phyloP scores from a whole-genome alignment of 2,888 invertebrate genomes.

The Tuta absoluta region DNA sequence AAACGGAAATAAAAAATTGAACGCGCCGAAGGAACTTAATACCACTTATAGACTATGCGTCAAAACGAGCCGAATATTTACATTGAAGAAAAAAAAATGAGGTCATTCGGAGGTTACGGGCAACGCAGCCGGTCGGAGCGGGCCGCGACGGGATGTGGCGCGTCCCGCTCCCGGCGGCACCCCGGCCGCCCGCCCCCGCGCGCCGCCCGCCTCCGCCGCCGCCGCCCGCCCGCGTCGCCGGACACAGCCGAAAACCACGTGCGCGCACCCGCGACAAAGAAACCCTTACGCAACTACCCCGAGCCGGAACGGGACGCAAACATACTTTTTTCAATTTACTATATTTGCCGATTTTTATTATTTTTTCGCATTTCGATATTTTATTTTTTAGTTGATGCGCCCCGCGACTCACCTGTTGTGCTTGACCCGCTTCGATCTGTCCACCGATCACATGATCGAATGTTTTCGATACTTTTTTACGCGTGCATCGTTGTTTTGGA shows the following conservation, averaged over 20 bases:
- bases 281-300: constrained; percentile 39
- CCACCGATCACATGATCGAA: constrained; percentile 76
- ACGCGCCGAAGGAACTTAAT: constrained; percentile 75
- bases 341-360: constrained; percentile 80
- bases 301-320: constrained; percentile 51
- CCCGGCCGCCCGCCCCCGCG: constrained; percentile 46
- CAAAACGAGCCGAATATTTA: constrained; percentile 79
- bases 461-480: constrained; percentile 65
- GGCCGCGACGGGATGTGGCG: constrained; percentile 78
- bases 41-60: constrained; percentile 80
- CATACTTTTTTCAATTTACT: constrained; percentile 80
- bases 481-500: constrained; percentile 46
- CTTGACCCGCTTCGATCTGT: constrained; percentile 79
- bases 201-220: constrained; percentile 48
- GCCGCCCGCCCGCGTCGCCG: constrained; percentile 44
- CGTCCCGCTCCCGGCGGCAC: too few species aligned
- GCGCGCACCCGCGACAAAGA: constrained; percentile 69
- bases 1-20: constrained; percentile 49
- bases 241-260: constrained; percentile 68
- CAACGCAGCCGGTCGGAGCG: constrained; percentile 78
- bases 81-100: constrained; percentile 80
- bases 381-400: constrained; percentile 82
- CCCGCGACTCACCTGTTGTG: constrained; percentile 79
- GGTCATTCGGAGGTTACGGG: constrained; percentile 81
- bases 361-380: constrained; percentile 81